Evolutionary conservation across 2,113 vertebrate species (phyloP).

Genomic region (Muntiacus muntjak): DNA sequence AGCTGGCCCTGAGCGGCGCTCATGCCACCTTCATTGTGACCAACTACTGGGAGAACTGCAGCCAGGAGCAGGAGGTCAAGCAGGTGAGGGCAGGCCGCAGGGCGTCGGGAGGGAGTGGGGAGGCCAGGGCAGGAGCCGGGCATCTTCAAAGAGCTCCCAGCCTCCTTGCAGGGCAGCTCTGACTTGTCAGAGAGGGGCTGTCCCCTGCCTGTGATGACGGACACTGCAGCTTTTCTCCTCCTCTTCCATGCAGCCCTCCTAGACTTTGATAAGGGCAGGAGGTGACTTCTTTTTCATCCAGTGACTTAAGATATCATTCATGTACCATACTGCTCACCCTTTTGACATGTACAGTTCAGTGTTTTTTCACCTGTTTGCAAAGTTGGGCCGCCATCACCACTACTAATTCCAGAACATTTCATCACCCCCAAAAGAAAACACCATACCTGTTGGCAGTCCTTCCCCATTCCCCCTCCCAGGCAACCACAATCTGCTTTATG

Average conservation of each 20-base stretch:
- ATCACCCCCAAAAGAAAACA: neutral
- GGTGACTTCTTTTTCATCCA: neutral
- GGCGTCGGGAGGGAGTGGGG: accelerated
- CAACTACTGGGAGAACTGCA: slow-evolving; percentile 80
- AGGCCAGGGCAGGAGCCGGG: neutral
- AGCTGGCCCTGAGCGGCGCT: slow-evolving; percentile 67
- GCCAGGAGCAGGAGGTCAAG: slow-evolving; percentile 74
- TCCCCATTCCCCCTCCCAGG: neutral
- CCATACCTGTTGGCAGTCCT: neutral
- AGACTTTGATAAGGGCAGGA: neutral
- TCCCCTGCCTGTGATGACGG: neutral
- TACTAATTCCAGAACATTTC: neutral
- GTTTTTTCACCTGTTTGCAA: neutral
- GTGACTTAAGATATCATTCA: neutral
- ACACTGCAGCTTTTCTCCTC: neutral
- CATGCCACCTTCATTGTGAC: slow-evolving; percentile 77
- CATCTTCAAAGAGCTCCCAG: neutral
- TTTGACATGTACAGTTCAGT: neutral
- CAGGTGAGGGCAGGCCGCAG: slow-evolving; percentile 68
- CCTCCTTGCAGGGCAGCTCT: neutral
- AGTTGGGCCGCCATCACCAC: neutral
- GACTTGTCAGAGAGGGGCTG: neutral
- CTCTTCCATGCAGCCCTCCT: neutral
- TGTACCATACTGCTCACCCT: neutral
- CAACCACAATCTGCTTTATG: neutral